Percentiles rank a stretch among this genome's conserved stretches.
These are phyloP conservation scores for Trichogramma dendrolimi DNA, from an alignment of 2,888 invertebrate genomes.

Conservation along the genomic window DNA sequence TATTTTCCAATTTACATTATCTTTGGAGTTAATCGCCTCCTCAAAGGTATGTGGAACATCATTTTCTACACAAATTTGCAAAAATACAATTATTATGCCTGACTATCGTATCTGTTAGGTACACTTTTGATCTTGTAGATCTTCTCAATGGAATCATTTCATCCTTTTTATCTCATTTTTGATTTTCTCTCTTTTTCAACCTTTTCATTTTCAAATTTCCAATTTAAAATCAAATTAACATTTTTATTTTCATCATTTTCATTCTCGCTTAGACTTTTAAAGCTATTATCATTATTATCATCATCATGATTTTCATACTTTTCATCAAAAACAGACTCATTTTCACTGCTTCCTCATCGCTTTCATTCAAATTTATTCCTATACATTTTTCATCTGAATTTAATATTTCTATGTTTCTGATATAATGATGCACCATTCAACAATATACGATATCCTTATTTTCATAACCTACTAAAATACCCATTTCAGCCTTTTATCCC, in stretches of 20 bases:
- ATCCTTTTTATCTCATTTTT: background rate
- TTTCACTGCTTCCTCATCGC: too few relatives aligned
- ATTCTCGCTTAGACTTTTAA: background rate
- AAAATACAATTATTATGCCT: too few relatives aligned
- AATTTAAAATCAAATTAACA: too few relatives aligned
- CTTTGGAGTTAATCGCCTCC: conserved; percentile 24
- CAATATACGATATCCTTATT: conserved; percentile 23
- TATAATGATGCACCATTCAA: conserved; percentile 20
- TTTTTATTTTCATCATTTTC: background rate
- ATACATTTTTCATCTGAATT: conserved; percentile 21
- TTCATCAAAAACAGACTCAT: too few relatives aligned
- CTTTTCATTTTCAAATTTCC: too few relatives aligned
- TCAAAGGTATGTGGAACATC: too few relatives aligned
- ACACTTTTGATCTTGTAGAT: background rate
- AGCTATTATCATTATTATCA: background rate
- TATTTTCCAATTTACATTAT: conserved; percentile 24
- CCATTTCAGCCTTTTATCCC: conserved; percentile 23
- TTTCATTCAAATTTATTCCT: background rate
- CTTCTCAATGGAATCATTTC: background rate
- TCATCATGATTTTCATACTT: background rate
- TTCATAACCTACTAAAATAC: conserved; percentile 24
- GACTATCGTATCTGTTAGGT: background rate
- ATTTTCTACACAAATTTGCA: too few relatives aligned
- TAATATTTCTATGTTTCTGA: conserved; percentile 25
- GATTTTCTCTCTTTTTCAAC: too few relatives aligned